Evolutionary conservation across 2,888 invertebrate genomes (phyloP), one percentile per base, ranked within the genome.

Genomic region (Pandemis heparana): DNA sequence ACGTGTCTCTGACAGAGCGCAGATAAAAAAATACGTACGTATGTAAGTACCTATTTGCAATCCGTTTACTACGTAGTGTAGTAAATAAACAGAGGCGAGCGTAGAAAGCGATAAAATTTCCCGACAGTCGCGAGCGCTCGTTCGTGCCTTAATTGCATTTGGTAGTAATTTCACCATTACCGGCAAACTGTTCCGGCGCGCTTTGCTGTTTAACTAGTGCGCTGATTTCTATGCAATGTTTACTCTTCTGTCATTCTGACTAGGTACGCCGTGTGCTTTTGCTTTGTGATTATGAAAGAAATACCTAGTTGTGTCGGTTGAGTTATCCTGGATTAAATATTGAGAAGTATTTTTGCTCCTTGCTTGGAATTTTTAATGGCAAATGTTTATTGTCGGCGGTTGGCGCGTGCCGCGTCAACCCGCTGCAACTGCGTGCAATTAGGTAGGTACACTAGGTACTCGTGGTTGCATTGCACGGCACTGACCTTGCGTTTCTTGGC

Each of bases 101-200:
- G 83, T 89, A 88, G 89, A 89, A 88, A 89, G 88, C 87, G 83
- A 88, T 89, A 87, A 83, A 85, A 82, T 87, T 86, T 84, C 84
- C 82, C 83, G 80, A 77, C 82, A 77, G 77, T 79, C 80, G 79
- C 80, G 80, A 80, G 80, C 79, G 81, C 81, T 79, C 82, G 82
- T 81, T 80, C 78, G 80, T 80, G 80, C 78, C 77, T 82, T 87
- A 85, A 89, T 89, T 87, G 86, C 85, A 82, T 83, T 88, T 80
- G 78, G 79, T 82, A 82, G 81, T 82, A 87, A 85, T 87, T 86
- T 85, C 83, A 83, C 85, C 82, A 82, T 82, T 82, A 78, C 82
- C 79, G 79, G 79, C 75, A 76, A 81, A 81, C 79, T 85, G 83
- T 84, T 83, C 82, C 84, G 84, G 83, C 80, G 79, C 78, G 81